Base-by-base conservation (phyloP, 2,797 vertebrate genomes). In the Megalops cyprinoides region DNA sequence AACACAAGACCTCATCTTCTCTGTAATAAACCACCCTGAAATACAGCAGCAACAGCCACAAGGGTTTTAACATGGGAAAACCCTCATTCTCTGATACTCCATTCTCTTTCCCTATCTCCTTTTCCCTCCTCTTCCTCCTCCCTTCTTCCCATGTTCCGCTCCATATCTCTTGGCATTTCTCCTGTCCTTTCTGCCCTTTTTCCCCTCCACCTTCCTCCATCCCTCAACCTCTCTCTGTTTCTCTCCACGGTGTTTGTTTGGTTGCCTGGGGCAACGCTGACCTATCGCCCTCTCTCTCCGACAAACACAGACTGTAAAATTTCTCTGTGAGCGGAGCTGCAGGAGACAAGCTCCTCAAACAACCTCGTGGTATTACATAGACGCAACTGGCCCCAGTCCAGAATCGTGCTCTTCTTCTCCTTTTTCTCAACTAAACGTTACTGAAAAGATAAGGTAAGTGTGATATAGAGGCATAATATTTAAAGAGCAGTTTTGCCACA, bases 181-280 rank as follows among this genome's bases (percentile, higher is more conserved):
- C n/a, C n/a, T n/a, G n/a, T n/a, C n/a, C n/a, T n/a, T n/a, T n/a
- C n/a, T n/a, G n/a, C n/a, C n/a, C n/a, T n/a, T n/a, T n/a, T n/a
- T n/a, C n/a, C n/a, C n/a, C n/a, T n/a, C n/a, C n/a, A n/a, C n/a
- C n/a, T n/a, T n/a, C n/a, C n/a, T n/a, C n/a, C n/a, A n/a, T n/a
- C n/a, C n/a, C n/a, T n/a, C n/a, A n/a, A n/a, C n/a, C n/a, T 37
- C 15, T 67, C 34, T 34, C 58, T 28, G n/a, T 60, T 25, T 10
- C 56, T 60, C 15, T 67, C 62, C 39, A 14, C 28, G 31, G 14
- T 67, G 37, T 69, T 69, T 69, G 65, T 69, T 69, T 69, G 20
- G 65, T 69, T 44, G 65, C 44, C 65, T 3, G 20, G 62, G 65
- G 65, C 65, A 69, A 69, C 62, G 15, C 15, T 67, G 5, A 18